A percentile compares a stretch with the other conserved stretches of the same genome.
Conservation (phyloP, 2,113 vertebrate species). For the Aleadryas rufinucha region DNA sequence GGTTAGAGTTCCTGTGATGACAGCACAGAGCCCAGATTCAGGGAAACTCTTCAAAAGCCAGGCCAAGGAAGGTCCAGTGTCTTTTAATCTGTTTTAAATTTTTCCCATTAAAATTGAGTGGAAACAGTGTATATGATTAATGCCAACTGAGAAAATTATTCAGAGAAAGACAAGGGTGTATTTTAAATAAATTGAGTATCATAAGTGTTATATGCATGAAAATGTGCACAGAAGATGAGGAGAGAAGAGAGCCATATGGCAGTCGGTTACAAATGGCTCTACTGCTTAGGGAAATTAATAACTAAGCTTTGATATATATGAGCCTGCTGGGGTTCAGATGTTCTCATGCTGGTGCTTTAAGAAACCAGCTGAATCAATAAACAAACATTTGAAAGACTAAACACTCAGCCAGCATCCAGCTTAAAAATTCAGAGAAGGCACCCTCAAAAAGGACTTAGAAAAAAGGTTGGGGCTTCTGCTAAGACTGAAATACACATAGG, state of each 20-base stretch:
- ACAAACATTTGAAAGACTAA: background rate
- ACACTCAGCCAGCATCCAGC: background rate
- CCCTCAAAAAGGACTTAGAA: background rate
- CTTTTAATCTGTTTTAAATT: background rate
- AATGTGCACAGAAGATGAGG: background rate
- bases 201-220: background rate
- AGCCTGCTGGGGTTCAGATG: background rate
- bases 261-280: background rate
- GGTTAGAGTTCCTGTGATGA: background rate
- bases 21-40: background rate
- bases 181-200: background rate
- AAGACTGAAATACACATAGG: background rate
- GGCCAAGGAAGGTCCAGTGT: background rate
- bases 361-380: background rate
- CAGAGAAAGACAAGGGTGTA: background rate
- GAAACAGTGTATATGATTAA: background rate
- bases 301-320: background rate
- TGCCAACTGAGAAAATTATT: background rate
- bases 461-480: background rate
- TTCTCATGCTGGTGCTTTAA: background rate
- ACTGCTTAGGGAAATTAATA: background rate
- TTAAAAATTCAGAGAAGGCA: background rate
- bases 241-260: background rate
- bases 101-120: background rate
- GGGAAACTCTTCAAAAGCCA: background rate